Evolutionary conservation across 2,113 vertebrate species (phyloP).

Genomic region (Stomatorhinus ivindoensis): DNA sequence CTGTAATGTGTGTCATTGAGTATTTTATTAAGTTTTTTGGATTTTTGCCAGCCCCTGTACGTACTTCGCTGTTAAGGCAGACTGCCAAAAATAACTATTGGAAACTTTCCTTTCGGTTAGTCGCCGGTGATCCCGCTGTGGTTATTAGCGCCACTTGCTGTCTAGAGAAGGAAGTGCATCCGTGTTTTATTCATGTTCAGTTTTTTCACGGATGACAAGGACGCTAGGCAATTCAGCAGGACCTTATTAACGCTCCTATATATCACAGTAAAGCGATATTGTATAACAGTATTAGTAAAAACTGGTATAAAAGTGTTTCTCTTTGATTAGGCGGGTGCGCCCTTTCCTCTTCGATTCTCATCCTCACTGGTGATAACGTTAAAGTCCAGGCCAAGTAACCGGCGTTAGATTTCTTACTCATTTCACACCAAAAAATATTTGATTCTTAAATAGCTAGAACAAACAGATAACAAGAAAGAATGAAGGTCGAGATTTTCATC

Average conservation of each 20-base stretch:
- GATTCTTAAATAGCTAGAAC: background rate
- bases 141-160: conserved; percentile 6
- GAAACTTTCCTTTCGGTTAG: background rate
- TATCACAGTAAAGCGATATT: background rate
- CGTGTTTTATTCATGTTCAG: background rate
- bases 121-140: background rate
- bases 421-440: background rate
- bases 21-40: conserved; percentile 2
- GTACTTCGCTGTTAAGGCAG: background rate
- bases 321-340: background rate
- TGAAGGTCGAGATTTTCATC: conserved; percentile 3
- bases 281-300: background rate
- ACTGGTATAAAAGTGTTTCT: background rate
- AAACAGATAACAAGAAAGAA: background rate
- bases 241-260: background rate
- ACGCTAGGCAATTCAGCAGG: background rate
- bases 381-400: background rate
- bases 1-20: background rate
- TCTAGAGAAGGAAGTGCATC: background rate
- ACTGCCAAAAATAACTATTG: background rate
- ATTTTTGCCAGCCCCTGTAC: background rate
- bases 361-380: background rate
- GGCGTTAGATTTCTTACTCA: background rate
- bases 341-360: background rate
- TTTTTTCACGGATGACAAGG: background rate